Evolutionary conservation across 2,888 invertebrate species (phyloP).

Genomic region (Octonoba sinensis): DNA sequence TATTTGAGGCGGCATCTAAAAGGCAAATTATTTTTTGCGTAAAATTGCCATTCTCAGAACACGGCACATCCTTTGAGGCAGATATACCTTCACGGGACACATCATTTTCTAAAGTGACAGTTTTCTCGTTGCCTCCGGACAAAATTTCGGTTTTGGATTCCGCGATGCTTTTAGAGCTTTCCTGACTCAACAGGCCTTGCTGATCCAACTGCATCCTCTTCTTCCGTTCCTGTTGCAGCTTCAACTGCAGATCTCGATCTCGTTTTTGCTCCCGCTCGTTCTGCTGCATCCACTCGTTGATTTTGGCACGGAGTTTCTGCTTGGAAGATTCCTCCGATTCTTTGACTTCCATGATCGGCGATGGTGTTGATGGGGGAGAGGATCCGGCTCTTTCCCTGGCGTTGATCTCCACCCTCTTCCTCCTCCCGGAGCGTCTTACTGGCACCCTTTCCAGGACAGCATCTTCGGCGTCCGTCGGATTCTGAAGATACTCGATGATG

Average conservation of each 20-base stretch:
- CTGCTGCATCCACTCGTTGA: slow-evolving; percentile 90
- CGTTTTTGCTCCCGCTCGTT: slow-evolving; percentile 83
- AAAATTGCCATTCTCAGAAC: slow-evolving; percentile 34
- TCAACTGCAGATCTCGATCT: slow-evolving; percentile 52
- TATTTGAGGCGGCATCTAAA: slow-evolving; percentile 31
- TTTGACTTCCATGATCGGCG: slow-evolving; percentile 68
- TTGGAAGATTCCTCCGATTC: slow-evolving; percentile 37
- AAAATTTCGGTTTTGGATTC: slow-evolving; percentile 22
- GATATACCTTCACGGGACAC: background rate
- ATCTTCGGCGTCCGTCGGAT: slow-evolving; percentile 66
- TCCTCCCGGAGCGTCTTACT: slow-evolving; percentile 83
- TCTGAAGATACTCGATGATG: slow-evolving; percentile 75
- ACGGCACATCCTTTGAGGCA: slow-evolving; percentile 8
- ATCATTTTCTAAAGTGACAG: background rate
- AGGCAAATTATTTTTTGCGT: slow-evolving; percentile 50
- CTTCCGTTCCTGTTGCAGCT: slow-evolving; percentile 25
- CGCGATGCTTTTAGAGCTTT: slow-evolving; percentile 5
- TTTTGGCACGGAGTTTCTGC: slow-evolving; percentile 85
- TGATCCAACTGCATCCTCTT: slow-evolving; percentile 30
- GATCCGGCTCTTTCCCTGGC: slow-evolving; percentile 67
- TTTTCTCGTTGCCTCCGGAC: background rate
- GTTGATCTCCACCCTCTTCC: slow-evolving; percentile 77
- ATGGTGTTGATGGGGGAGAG: slow-evolving; percentile 73
- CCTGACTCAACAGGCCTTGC: background rate
- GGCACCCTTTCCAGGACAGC: slow-evolving; percentile 84